phyloP scores from a whole-genome alignment of 2,888 invertebrate genomes.

The Coleophora flavipennella region DNA sequence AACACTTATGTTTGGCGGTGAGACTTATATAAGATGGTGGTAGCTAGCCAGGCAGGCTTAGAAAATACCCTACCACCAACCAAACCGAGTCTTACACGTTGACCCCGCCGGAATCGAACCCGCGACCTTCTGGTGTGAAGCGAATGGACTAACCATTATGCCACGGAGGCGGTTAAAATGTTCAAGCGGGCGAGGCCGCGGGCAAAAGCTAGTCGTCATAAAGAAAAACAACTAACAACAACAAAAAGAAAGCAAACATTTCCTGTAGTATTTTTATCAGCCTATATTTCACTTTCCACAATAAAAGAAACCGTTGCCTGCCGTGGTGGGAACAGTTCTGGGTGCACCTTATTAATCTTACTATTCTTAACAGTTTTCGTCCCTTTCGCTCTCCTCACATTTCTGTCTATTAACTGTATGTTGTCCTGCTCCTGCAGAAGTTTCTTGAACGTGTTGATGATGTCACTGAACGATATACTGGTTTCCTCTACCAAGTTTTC shows the following conservation, averaged over 20 bases:
- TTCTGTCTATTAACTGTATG: constrained; percentile 30
- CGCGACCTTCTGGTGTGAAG: too few species aligned
- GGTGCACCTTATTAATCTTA: constrained; percentile 31
- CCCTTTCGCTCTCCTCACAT: constrained; percentile 27
- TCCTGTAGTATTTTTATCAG: background rate
- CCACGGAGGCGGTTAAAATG: too few species aligned
- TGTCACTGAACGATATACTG: constrained; percentile 18
- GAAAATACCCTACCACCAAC: too few species aligned
- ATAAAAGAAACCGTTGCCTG: constrained; percentile 39
- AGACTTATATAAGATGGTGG: too few species aligned
- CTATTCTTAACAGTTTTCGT: constrained; percentile 14
- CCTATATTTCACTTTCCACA: constrained; percentile 10
- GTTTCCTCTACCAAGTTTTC: constrained; percentile 26
- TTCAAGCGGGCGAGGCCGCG: too few species aligned
- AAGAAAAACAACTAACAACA: background rate
- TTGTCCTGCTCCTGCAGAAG: constrained; percentile 39
- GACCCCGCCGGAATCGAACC: too few species aligned
- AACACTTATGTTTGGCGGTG: too few species aligned
- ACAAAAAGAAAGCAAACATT: background rate
- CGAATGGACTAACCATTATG: too few species aligned
- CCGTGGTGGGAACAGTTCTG: constrained; percentile 28
- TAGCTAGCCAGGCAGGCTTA: too few species aligned
- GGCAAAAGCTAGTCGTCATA: too few species aligned
- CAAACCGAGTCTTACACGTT: too few species aligned
- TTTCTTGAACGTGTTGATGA: constrained; percentile 27